Conservation (phyloP, 2,113 vertebrate genomes). For the Oenanthe melanoleuca region DNA sequence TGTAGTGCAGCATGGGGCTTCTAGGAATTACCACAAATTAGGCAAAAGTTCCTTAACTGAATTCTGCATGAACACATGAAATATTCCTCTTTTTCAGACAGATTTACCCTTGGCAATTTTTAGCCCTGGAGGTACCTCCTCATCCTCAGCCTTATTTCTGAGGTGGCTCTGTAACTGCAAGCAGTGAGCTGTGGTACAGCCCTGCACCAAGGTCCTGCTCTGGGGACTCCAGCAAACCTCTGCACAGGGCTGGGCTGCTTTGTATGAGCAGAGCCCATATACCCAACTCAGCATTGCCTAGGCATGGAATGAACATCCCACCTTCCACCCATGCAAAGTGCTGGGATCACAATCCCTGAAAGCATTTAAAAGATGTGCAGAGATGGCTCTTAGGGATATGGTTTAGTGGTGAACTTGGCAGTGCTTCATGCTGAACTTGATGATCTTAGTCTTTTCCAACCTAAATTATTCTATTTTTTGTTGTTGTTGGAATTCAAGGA, state of each 20-base stretch:
- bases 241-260: neutral
- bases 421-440: neutral
- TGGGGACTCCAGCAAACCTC: neutral
- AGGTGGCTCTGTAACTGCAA: neutral
- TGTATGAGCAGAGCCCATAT: neutral
- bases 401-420: neutral
- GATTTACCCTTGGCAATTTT: neutral
- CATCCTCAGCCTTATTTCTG: neutral
- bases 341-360: neutral
- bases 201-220: neutral
- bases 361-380: neutral
- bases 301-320: neutral
- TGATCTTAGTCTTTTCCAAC: neutral
- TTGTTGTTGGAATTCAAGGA: neutral
- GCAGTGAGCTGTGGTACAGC: neutral
- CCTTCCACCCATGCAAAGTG: neutral
- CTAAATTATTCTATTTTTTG: neutral
- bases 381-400: neutral
- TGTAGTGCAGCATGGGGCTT: fast-evolving
- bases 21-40: neutral
- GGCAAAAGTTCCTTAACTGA: neutral
- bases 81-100: neutral
- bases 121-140: neutral
- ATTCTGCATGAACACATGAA: neutral
- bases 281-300: neutral